Percentiles rank a stretch among this genome's conserved stretches.
Conservation (phyloP, 2,888 invertebrate species). For the Allophyes oxyacanthae region DNA sequence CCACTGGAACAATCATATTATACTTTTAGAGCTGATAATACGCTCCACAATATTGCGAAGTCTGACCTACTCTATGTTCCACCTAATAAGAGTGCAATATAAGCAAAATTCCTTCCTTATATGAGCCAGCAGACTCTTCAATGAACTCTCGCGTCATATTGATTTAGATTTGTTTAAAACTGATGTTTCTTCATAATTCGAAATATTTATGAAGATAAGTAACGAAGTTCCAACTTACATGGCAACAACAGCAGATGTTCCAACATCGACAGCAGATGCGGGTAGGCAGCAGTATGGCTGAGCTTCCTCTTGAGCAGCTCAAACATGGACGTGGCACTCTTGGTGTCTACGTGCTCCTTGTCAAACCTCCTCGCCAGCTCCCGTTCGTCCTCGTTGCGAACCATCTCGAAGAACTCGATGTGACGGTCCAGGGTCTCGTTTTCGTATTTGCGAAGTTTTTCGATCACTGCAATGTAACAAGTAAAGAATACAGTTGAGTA, state of each 20-base stretch:
- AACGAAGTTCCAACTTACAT: constrained; percentile 56
- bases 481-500: neutral
- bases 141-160: no score
- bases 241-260: constrained; percentile 96
- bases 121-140: no score
- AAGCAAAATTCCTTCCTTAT: no score
- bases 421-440: constrained; percentile 98
- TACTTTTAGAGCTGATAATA: no score
- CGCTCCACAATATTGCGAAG: no score
- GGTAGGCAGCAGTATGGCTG: constrained; percentile 97
- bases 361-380: constrained; percentile 97
- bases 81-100: no score
- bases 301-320: constrained; percentile 96
- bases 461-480: constrained; percentile 91
- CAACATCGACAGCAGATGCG: constrained; percentile 96
- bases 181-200: no score
- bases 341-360: constrained; percentile 97
- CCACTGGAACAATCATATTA: constrained; percentile 88
- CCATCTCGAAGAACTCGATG: constrained; percentile 99
- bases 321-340: constrained; percentile 98
- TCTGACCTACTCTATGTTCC: no score
- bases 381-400: constrained; percentile 98
- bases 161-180: no score
- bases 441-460: constrained; percentile 97
- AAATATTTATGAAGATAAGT: no score